These are phyloP conservation scores for Protodeltote pygarga DNA, from an alignment of 2,888 invertebrate genomes.

Conservation along the genomic window DNA sequence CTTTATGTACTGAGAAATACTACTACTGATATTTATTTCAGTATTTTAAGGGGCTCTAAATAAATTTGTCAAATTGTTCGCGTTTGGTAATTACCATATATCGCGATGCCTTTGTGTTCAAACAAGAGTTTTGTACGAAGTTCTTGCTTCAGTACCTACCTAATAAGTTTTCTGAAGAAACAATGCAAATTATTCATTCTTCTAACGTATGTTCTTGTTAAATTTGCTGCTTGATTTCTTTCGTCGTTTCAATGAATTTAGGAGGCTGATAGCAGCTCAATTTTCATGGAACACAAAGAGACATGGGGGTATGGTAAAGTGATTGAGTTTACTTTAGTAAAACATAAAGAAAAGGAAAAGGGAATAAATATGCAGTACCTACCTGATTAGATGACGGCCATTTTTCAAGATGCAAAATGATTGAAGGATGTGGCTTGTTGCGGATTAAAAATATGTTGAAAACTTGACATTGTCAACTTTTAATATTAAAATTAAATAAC, in stretches of 20 bases:
- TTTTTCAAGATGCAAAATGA: no score
- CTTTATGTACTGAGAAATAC: conserved; percentile 1
- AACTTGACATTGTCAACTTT: no score
- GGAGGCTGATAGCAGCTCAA: no score
- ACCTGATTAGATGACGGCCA: no score
- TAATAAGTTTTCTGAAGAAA: conserved; percentile 49
- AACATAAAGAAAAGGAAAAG: conserved; percentile 7
- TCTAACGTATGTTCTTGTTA: conserved; percentile 14
- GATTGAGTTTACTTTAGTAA: conserved; percentile 4
- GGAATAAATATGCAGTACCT: no score
- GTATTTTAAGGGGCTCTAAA: not conserved
- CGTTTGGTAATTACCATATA: conserved; percentile 60
- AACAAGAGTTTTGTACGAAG: conserved; percentile 52
- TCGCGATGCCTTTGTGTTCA: conserved; percentile 55
- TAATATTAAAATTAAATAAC: no score
- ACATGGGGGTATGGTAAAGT: not conserved
- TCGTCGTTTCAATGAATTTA: not conserved
- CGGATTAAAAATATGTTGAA: no score
- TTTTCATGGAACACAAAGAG: not conserved
- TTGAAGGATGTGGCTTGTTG: no score
- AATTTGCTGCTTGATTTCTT: conserved; percentile 19
- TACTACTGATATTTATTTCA: not conserved
- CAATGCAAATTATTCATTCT: conserved; percentile 37
- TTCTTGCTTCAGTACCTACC: conserved; percentile 49
- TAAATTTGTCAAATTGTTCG: conserved; percentile 18